These are phyloP conservation scores for Crotalus viridis DNA, from an alignment of 2,113 vertebrate genomes.

Conservation along the genomic window DNA sequence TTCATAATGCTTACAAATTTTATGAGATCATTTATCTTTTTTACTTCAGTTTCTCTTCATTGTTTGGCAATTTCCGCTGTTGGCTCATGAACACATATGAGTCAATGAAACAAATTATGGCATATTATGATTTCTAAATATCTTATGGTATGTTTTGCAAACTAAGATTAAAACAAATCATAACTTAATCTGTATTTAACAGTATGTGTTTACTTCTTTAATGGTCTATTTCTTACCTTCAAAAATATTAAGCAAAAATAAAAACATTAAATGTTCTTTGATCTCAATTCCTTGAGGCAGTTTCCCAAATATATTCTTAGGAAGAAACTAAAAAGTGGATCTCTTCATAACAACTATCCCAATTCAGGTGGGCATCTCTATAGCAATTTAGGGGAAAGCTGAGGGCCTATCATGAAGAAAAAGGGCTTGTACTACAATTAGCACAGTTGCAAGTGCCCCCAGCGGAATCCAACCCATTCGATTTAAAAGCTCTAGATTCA, in stretches of 20 bases:
- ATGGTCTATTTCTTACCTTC: background rate
- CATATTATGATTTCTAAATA: background rate
- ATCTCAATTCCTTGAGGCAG: background rate
- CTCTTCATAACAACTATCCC: background rate
- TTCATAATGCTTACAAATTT: background rate
- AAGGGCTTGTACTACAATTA: background rate
- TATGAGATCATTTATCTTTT: background rate
- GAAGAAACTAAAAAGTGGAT: background rate
- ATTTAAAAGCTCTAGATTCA: background rate
- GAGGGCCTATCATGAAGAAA: background rate
- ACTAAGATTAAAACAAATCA: too few relatives aligned
- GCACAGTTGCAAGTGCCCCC: background rate
- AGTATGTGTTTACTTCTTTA: background rate
- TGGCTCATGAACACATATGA: background rate
- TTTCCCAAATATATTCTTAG: background rate
- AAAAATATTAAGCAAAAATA: background rate
- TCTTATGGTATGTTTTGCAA: background rate
- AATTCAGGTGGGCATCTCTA: background rate
- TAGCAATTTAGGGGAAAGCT: background rate
- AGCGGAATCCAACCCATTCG: background rate
- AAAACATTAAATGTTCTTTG: background rate
- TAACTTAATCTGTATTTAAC: too few relatives aligned
- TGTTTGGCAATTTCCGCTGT: background rate
- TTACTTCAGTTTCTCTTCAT: background rate
- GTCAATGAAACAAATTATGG: background rate